Evolutionary conservation across 2,113 vertebrate species (phyloP).

Genomic region (Poicephalus gulielmi): DNA sequence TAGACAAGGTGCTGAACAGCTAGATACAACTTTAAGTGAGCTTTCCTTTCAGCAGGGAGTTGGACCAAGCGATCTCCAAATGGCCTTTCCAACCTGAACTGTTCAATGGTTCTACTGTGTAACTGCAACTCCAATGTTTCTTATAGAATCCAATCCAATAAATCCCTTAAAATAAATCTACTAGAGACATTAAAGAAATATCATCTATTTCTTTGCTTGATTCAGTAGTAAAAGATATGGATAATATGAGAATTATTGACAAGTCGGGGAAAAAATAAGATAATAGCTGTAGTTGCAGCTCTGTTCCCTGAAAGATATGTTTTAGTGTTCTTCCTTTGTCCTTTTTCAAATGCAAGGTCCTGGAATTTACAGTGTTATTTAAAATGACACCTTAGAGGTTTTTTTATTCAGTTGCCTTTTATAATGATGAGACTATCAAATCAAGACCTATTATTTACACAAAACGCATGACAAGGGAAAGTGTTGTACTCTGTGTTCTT

Average conservation of each 20-base stretch:
- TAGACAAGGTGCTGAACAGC: neutral
- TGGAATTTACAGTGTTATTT: neutral
- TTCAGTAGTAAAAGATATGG: neutral
- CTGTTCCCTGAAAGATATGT: neutral
- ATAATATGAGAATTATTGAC: neutral
- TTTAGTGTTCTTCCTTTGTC: neutral
- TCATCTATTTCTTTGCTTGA: neutral
- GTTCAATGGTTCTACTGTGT: neutral
- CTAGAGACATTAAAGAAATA: neutral
- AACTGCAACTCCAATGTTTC: neutral
- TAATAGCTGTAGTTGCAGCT: neutral
- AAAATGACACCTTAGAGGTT: neutral
- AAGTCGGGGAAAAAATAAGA: neutral
- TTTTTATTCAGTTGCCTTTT: neutral
- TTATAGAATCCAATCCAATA: neutral
- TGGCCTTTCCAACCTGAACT: neutral
- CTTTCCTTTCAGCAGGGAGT: neutral
- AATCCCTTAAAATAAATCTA: neutral
- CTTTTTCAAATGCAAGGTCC: neutral
- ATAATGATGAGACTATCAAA: neutral
- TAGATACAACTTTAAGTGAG: neutral
- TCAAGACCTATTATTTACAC: conserved; percentile 28
- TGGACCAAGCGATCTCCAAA: neutral
- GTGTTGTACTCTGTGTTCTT: neutral
- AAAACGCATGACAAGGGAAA: neutral